These are phyloP conservation scores for Lates calcarifer DNA, from an alignment of 2,113 vertebrate genomes.

Conservation along the genomic window DNA sequence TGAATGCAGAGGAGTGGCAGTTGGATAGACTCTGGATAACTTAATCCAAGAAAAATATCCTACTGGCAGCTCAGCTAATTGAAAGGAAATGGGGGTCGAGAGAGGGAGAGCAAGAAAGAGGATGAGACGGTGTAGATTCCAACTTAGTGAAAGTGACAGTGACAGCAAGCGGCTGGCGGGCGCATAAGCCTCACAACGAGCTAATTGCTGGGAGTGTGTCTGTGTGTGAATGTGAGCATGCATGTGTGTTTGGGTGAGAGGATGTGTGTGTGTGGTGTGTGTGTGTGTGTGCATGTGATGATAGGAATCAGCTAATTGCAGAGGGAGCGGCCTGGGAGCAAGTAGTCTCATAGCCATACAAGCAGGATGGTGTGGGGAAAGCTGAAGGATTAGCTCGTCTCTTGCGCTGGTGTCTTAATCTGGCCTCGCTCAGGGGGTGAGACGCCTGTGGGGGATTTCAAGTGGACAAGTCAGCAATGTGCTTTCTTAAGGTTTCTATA, in stretches of 20 bases:
- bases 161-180: conserved; percentile 69
- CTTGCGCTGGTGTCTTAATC: conserved; percentile 68
- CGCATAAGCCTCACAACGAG: conserved; percentile 55
- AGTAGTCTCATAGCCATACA: conserved; percentile 68
- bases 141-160: conserved; percentile 79
- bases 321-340: conserved; percentile 53
- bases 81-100: conserved; percentile 78
- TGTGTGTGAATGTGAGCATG: not conserved
- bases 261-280: conserved; percentile 10
- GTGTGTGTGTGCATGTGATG: conserved; percentile 38
- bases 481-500: conserved; percentile 55
- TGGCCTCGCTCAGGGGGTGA: conserved; percentile 49
- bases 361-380: conserved; percentile 54
- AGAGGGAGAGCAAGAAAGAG: conserved; percentile 37
- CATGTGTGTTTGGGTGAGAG: not conserved
- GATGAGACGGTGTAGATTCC: conserved; percentile 57
- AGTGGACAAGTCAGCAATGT: conserved; percentile 77
- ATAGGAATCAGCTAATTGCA: conserved; percentile 73
- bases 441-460: conserved; percentile 64
- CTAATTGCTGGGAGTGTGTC: conserved; percentile 71
- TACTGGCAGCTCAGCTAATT: conserved; percentile 77
- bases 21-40: conserved; percentile 60
- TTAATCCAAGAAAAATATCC: conserved; percentile 70
- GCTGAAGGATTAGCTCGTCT: conserved; percentile 76
- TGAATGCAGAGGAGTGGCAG: conserved; percentile 41